These are phyloP conservation scores for Lindbergichthys nudifrons DNA, from an alignment of 2,797 vertebrate genomes.

Conservation along the genomic window DNA sequence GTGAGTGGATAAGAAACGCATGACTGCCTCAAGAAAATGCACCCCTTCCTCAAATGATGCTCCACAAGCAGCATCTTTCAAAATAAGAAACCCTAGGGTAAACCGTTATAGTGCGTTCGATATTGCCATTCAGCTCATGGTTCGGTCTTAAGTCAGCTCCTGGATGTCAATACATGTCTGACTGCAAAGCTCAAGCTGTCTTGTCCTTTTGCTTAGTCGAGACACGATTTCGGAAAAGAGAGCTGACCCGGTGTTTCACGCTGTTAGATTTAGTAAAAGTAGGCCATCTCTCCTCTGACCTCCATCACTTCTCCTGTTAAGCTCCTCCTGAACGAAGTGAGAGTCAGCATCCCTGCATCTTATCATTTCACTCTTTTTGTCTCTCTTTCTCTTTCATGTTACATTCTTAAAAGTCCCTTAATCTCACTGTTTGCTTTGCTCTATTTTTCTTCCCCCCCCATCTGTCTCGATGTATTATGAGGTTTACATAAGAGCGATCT, in stretches of 20 bases:
- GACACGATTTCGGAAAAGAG: slow-evolving; percentile 28
- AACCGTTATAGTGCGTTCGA: not conserved
- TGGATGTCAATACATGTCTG: slow-evolving; percentile 28
- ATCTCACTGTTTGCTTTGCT: slow-evolving; percentile 1
- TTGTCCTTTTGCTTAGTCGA: slow-evolving; percentile 29
- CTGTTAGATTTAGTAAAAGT: slow-evolving; percentile 60
- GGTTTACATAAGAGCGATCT: slow-evolving; percentile 20
- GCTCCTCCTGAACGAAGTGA: slow-evolving; percentile 48
- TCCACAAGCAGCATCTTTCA: slow-evolving; percentile 15
- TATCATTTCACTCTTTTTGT: slow-evolving; percentile 7
- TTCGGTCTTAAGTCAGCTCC: slow-evolving; percentile 9
- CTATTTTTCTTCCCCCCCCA: not conserved
- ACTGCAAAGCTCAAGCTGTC: slow-evolving; percentile 1
- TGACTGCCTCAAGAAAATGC: slow-evolving; percentile 26
- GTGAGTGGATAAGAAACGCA: slow-evolving; percentile 15
- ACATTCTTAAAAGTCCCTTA: not conserved
- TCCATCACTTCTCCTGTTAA: slow-evolving; percentile 52
- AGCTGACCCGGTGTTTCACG: slow-evolving; percentile 49
- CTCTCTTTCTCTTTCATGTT: slow-evolving; percentile 6
- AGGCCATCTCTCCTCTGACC: slow-evolving; percentile 69
- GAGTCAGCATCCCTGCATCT: slow-evolving; percentile 40
- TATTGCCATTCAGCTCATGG: slow-evolving; percentile 9
- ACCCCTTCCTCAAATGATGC: slow-evolving; percentile 2
- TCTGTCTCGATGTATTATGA: slow-evolving; percentile 22
- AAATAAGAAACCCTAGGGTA: slow-evolving; percentile 12